Percentiles rank a stretch among this genome's conserved stretches.
Conservation (phyloP, 2,797 vertebrate species). For the Cottoperca gobio region DNA sequence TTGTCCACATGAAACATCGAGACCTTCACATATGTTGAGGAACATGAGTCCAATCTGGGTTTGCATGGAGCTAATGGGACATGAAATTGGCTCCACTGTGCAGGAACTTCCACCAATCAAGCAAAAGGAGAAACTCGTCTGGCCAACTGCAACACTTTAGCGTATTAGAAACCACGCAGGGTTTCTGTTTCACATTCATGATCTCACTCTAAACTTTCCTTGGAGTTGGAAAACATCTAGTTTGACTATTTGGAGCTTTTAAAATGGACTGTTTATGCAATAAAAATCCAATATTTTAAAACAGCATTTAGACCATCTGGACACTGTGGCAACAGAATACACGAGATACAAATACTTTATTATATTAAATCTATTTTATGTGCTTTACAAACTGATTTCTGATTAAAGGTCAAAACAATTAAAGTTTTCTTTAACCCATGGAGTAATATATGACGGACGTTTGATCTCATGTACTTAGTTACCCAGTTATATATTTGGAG, state of each 20-base stretch:
- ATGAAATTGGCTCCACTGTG: slow-evolving; percentile 74
- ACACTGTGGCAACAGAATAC: not conserved
- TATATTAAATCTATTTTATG: no score
- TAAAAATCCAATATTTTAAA: not conserved
- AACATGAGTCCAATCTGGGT: slow-evolving; percentile 63
- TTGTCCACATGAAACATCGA: slow-evolving; percentile 85
- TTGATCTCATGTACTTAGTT: not conserved
- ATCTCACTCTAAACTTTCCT: slow-evolving; percentile 25
- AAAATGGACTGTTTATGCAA: slow-evolving; percentile 12
- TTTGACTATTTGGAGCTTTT: slow-evolving; percentile 15
- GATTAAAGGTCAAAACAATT: slow-evolving; percentile 9
- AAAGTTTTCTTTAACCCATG: not conserved
- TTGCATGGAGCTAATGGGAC: slow-evolving; percentile 76
- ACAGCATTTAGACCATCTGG: not conserved
- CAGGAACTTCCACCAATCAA: slow-evolving; percentile 66
- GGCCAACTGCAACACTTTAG: slow-evolving; percentile 54
- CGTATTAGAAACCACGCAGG: slow-evolving; percentile 61
- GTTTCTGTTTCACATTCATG: slow-evolving; percentile 53
- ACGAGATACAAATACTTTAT: not conserved
- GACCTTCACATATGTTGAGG: slow-evolving; percentile 43
- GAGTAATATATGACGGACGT: not conserved
- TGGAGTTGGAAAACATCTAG: slow-evolving; percentile 5
- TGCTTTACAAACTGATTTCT: not conserved
- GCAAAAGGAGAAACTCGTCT: no score
- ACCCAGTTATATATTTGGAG: not conserved